Evolutionary conservation across 2,888 invertebrate species (phyloP).

Genomic region (Calephelis perditalis): DNA sequence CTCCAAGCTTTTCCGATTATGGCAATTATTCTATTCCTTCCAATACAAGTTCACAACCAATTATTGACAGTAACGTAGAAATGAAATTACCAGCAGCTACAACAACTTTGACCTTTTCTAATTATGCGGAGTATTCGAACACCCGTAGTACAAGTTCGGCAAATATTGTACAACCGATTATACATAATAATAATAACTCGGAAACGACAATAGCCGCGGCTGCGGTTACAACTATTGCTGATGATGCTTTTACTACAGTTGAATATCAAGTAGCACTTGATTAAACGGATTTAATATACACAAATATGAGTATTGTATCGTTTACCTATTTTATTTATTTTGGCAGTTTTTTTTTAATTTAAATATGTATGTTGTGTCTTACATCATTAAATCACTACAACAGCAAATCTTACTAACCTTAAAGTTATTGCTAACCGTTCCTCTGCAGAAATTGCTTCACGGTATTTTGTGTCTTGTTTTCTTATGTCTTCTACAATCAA

Average conservation of each 20-base stretch:
- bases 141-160: constrained; percentile 14
- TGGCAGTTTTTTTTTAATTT: no score
- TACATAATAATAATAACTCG: no score
- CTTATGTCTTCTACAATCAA: constrained; percentile 16
- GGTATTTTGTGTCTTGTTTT: constrained; percentile 25
- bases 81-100: constrained; percentile 2
- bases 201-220: no score
- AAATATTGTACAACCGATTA: constrained; percentile 18
- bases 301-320: no score
- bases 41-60: not conserved
- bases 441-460: constrained; percentile 24
- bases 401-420: constrained; percentile 18
- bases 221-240: no score
- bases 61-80: not conserved
- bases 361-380: not conserved
- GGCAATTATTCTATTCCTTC: constrained; percentile 7
- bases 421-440: constrained; percentile 24
- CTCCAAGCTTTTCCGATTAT: constrained; percentile 10
- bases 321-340: no score
- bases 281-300: no score
- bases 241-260: no score
- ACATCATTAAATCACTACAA: constrained; percentile 13
- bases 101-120: not conserved
- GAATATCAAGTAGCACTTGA: no score
- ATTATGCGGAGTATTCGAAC: not conserved